phyloP scores from a whole-genome alignment of 2,797 vertebrate species.

The Lepilemur septentrionalis region DNA sequence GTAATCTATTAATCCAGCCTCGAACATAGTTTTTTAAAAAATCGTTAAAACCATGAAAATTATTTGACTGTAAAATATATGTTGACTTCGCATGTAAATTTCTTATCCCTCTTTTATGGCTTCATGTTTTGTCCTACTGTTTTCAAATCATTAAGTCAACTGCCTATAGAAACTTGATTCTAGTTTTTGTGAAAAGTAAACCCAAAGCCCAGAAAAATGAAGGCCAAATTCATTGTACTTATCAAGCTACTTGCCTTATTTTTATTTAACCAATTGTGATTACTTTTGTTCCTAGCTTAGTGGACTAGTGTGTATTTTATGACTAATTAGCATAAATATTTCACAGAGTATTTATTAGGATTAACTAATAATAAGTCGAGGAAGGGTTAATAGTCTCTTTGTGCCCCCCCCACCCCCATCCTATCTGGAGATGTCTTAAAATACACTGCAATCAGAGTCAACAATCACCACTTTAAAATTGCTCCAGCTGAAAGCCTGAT shows the following conservation, averaged over 20 bases:
- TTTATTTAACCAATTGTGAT: neutral
- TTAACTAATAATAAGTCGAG: neutral
- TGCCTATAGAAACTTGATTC: neutral
- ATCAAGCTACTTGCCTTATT: neutral
- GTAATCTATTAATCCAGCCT: neutral
- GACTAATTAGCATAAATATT: neutral
- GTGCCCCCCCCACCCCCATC: neutral
- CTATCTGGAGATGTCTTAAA: neutral
- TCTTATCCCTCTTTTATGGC: neutral
- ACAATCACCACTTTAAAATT: neutral
- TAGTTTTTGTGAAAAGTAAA: neutral
- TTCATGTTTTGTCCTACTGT: neutral
- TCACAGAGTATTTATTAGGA: neutral
- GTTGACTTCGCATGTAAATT: neutral
- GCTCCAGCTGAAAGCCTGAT: neutral
- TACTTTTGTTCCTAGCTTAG: neutral
- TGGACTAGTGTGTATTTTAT: neutral
- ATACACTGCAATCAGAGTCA: neutral
- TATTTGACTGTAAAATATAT: neutral
- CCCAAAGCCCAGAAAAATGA: neutral
- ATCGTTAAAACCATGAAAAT: conserved; percentile 13
- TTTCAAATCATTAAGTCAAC: neutral
- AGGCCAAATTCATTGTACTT: neutral
- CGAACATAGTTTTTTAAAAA: neutral
- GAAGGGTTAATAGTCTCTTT: neutral